Evolutionary conservation across 2,113 vertebrate genomes (phyloP), one percentile per base, ranked within the genome.

Genomic region (Crotophaga sulcirostris): DNA sequence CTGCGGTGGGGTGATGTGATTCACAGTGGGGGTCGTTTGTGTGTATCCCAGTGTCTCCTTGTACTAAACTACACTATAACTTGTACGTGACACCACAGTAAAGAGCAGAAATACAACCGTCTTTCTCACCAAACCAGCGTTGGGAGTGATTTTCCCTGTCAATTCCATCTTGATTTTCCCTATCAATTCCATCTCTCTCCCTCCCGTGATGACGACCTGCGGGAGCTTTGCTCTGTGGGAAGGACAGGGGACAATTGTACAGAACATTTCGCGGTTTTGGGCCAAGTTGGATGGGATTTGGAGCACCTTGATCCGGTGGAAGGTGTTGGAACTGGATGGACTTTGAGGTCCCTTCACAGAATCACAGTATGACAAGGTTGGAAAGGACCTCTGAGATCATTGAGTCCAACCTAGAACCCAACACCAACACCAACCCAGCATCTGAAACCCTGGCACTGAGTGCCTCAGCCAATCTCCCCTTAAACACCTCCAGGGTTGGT

Each of bases 51-150:
- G 47, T 63, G 72, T 74, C 82, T 59, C 38, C 29, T 14, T 64
- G 72, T 87, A 87, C 81, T 86, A 58, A 86, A 56, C 60, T 10
- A 2, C 76, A 7, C 82, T 21, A 2, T 29, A 54, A 82, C 60
- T 12, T 49, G 63, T 55, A 6, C 7, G 80, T 66, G 68, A 40
- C 45, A 13, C 78, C 74, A 28, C 59, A 3, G 18, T 5, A 26
- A n/a, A 69, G 82, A 68, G 90, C 77, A 29, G 72, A 90, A 92
- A 95, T 93, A 93, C 77, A 95, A 31, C 8, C 13, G 31, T n/a
- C 51, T 92, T 82, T 74, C 90, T 90, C 93, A 87, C 90, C 82
- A 69, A 26, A 28, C 26, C 29, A 0, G 26, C 4, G 10, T 40
- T 59, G 8, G 52, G 15, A 4, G 52, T 67, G 40, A 6, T 79